A percentile compares a stretch with the other conserved stretches of the same genome.
Conservation (phyloP, 2,888 invertebrate genomes). For the Apamea epomidion region DNA sequence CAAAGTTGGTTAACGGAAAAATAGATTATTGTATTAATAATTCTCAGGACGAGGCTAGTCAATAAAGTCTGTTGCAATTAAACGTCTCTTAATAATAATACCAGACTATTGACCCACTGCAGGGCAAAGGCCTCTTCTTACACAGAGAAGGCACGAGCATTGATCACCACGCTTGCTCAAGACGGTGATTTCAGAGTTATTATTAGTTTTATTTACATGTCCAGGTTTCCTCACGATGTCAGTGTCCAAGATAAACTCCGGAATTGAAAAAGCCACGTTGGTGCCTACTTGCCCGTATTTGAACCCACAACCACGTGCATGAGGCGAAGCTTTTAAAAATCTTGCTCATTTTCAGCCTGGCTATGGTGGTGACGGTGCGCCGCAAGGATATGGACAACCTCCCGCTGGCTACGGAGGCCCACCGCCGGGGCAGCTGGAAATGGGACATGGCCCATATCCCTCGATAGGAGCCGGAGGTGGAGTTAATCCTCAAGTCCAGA, state of each 20-base stretch:
- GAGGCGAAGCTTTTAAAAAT: background rate
- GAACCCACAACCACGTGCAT: background rate
- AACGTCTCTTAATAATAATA: background rate
- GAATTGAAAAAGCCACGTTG: background rate
- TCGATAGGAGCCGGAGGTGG: conserved; percentile 88
- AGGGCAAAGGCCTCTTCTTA: background rate
- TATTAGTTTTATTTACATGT: background rate
- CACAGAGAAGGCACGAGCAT: background rate
- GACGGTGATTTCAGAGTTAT: background rate
- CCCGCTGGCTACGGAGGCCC: conserved; percentile 69
- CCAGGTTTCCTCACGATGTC: background rate
- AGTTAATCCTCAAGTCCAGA: conserved; percentile 93
- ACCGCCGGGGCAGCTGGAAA: conserved; percentile 77
- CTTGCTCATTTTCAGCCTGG: conserved; percentile 58
- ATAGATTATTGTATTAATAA: background rate
- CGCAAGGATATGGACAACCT: conserved; percentile 64
- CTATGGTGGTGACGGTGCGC: conserved; percentile 58
- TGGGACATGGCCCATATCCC: conserved; percentile 88
- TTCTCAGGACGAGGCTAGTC: too few relatives aligned
- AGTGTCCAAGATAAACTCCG: background rate
- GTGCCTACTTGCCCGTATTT: background rate
- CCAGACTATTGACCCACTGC: background rate
- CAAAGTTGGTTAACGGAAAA: background rate
- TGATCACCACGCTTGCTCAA: background rate
- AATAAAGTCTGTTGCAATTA: background rate